Evolutionary conservation across 2,113 vertebrate species (phyloP).

Genomic region (Ascaphus truei): DNA sequence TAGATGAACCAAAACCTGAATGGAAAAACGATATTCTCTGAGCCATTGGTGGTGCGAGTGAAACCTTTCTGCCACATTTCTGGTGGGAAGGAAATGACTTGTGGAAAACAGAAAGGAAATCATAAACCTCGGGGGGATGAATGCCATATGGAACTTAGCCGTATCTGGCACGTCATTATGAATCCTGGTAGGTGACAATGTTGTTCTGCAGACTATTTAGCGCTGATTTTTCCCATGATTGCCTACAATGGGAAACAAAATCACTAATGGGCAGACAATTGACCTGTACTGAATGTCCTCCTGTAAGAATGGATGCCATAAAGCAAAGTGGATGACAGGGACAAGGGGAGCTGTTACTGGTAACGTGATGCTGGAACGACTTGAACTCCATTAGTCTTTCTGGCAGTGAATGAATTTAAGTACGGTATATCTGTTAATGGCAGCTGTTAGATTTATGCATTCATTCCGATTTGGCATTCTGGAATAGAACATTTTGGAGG

Average conservation of each 20-base stretch:
- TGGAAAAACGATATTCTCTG: neutral
- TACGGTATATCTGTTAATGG: constrained; percentile 14
- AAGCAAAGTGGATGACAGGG: neutral
- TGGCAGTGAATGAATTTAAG: neutral
- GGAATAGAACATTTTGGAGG: constrained; percentile 1
- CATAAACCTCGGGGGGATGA: neutral
- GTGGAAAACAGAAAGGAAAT: neutral
- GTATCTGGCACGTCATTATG: neutral
- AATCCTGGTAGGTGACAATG: neutral
- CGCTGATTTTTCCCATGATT: neutral
- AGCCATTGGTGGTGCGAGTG: neutral
- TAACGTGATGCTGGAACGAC: neutral
- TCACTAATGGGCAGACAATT: neutral
- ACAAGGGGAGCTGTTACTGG: neutral
- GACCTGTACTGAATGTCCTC: neutral
- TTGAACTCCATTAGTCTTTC: neutral
- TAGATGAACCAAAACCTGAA: neutral
- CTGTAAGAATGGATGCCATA: neutral
- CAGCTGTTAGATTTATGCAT: constrained; percentile 20
- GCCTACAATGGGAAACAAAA: neutral
- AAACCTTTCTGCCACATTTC: constrained; percentile 2
- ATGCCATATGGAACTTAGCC: neutral
- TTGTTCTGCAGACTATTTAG: neutral
- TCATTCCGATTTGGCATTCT: constrained; percentile 14
- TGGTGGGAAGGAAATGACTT: constrained; percentile 9